Base-by-base conservation (phyloP, 2,888 invertebrate species). In the Chironomus riparius region DNA sequence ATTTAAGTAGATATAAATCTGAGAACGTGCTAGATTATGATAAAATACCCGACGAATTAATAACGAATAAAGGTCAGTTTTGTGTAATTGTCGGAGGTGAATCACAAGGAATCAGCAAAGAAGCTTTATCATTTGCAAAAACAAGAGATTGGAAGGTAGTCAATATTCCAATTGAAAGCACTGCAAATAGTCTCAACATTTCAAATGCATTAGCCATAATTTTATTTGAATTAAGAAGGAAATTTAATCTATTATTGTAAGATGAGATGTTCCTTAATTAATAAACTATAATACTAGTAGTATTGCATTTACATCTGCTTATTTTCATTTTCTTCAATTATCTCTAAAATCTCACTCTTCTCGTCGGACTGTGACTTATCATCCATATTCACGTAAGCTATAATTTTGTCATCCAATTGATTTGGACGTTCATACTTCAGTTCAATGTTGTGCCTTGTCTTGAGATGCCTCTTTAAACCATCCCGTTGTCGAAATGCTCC, bases 11-110 rank as follows among this genome's bases (percentile, higher is more conserved):
- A 18, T 62, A 62, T 56, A 6, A 12, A 1, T 3, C 5, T 3
- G 15, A 12, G 3, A 4, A 69, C n/a, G 74, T 72, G 4, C 2
- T 56, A 0, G n/a, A 47, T 6, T 76, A 74, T 10, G 74, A 56
- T 18, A 22, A 74, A 13, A 56, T 76, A 12, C 71, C 76, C 4
- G n/a, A 18, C 2, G 18, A 21, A 0, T 47, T 75, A 28, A 22
- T 85, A 2, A 79, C 83, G 28, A 81, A 84, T 70, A 82, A 38
- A 10, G 10, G 85, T 28, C 87, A 89, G 78, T 86, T 89, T 38
- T 87, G 91, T 47, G 82, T 97, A 4, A 86, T 97, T 48, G 86
- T 97, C 78, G 95, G 96, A 13, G 96, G 96, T 7, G 97, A 97
- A 85, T 94, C 94, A 6, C 88, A 91, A 82, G 95, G 97, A 0